Percentiles rank a stretch among this genome's conserved stretches.
Conservation (phyloP, 2,888 invertebrate species). For the Myopa tessellatipennis region DNA sequence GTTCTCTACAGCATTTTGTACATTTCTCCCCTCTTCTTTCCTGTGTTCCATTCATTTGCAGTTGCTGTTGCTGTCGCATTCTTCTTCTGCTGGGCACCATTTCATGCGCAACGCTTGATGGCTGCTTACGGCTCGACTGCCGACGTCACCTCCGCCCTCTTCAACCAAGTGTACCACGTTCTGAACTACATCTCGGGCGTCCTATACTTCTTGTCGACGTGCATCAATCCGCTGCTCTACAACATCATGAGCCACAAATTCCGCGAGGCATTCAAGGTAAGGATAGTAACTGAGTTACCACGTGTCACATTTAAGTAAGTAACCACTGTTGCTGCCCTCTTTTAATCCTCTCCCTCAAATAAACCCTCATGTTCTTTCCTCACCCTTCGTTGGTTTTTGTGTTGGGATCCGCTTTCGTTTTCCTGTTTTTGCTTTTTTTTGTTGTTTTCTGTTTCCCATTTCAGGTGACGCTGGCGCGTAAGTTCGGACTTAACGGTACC, state of each 20-base stretch:
- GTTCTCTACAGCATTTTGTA: background rate
- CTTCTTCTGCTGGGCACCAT: slow-evolving; percentile 91
- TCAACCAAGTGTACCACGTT: slow-evolving; percentile 74
- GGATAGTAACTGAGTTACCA: slow-evolving; percentile 10
- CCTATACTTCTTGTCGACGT: slow-evolving; percentile 76
- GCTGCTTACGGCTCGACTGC: slow-evolving; percentile 76
- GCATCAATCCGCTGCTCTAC: slow-evolving; percentile 78
- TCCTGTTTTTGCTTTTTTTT: background rate
- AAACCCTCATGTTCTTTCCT: background rate
- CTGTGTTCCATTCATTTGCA: slow-evolving; percentile 63
- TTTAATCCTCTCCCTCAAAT: background rate
- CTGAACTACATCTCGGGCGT: slow-evolving; percentile 76
- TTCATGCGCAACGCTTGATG: slow-evolving; percentile 89
- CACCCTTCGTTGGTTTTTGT: background rate
- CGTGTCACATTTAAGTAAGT: too few species aligned
- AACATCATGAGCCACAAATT: slow-evolving; percentile 80
- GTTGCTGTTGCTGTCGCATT: slow-evolving; percentile 88
- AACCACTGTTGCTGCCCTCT: background rate
- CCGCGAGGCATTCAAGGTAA: slow-evolving; percentile 76
- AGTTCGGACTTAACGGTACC: slow-evolving; percentile 61
- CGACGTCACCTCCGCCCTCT: slow-evolving; percentile 58
- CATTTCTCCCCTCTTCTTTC: background rate
- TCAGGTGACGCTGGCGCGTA: slow-evolving; percentile 65
- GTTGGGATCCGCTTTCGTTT: slow-evolving; percentile 22
- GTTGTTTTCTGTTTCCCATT: slow-evolving; percentile 1